These are phyloP conservation scores for Cyclopterus lumpus DNA, from an alignment of 2,797 vertebrate species.

Conservation along the genomic window DNA sequence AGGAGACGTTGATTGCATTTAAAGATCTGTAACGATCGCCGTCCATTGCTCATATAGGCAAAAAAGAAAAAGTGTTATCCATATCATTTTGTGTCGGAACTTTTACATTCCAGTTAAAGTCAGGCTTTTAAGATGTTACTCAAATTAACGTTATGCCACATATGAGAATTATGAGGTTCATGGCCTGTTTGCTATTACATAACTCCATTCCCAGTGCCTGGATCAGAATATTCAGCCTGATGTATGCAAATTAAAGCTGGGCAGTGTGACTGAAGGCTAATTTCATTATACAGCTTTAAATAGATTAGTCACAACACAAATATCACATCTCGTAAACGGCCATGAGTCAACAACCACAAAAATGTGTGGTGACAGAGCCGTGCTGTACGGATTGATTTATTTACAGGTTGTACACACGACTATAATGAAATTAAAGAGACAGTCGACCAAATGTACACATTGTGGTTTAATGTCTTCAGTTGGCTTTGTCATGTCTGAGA, in stretches of 20 bases:
- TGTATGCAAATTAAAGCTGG: slow-evolving; percentile 24
- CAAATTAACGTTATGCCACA: slow-evolving; percentile 5
- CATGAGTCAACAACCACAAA: slow-evolving; percentile 10
- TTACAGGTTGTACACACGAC: neutral
- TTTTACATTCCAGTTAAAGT: neutral
- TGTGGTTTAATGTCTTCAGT: neutral
- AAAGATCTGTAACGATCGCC: neutral
- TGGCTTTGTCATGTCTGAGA: neutral
- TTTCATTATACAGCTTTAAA: slow-evolving; percentile 40
- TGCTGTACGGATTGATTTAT: neutral
- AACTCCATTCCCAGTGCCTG: neutral
- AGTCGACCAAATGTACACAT: neutral
- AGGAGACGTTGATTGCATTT: neutral
- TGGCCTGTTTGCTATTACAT: slow-evolving; percentile 3
- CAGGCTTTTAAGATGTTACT: neutral
- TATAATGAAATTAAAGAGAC: neutral
- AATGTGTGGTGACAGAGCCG: neutral
- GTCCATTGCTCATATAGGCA: neutral
- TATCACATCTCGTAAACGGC: slow-evolving; percentile 18
- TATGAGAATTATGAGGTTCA: neutral
- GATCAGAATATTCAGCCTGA: slow-evolving; percentile 18
- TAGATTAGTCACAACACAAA: slow-evolving; percentile 47
- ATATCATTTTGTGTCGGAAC: neutral
- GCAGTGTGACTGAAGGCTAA: slow-evolving; percentile 18
- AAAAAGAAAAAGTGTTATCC: neutral